Base-by-base conservation (phyloP, 37 sponge, comb jelly and placozoan species). In the Cliona cf. orientalis region DNA sequence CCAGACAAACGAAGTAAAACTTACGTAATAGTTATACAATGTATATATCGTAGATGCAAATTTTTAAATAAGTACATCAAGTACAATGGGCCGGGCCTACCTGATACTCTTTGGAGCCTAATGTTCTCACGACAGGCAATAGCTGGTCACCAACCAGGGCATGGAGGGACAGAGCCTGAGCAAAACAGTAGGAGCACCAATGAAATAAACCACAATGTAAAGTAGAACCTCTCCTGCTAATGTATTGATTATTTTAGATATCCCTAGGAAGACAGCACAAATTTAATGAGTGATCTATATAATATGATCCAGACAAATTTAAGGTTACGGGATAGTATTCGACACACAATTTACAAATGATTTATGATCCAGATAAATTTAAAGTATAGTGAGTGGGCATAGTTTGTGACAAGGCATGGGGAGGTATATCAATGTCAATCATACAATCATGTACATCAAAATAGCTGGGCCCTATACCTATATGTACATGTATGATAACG, bases 61-160 rank as follows among this genome's bases (percentile, higher is more conserved):
- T n/a, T n/a, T n/a, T n/a, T n/a, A n/a, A 69, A 53, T 7, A 34
- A 55, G 33, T 19, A 53, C 22, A 5, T 14, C 64, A n/a, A 28
- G 6, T 61, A 69, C 42, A 69, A n/a, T 23, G 22, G 45, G 1
- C 23, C 43, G 29, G 3, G 45, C 2, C 2, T 53, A 91, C 94
- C 84, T 94, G 91, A 46, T 84, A 94, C 0, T 58, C 45, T 36
- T 86, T 89, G 36, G 75, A 46, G 39, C 84, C 80, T 5, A 79
- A 22, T 17, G 31, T 56, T 38, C 62, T 72, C 2, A 84, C 80
- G 5, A 87, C 91, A 0, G 84, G 84, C 32, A 94, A 17, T 14
- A 89, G 42, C 38, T 87, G 68, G 22, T 68, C 69, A 23, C 42
- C 75, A 39, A 87, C 75, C 38, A 87, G 59, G 19, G 75, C 87